A percentile compares a stretch with the other conserved stretches of the same genome.
phyloP scores from a whole-genome alignment of 1,140 invertebrate species.

The Akabosia matsudoensis region DNA sequence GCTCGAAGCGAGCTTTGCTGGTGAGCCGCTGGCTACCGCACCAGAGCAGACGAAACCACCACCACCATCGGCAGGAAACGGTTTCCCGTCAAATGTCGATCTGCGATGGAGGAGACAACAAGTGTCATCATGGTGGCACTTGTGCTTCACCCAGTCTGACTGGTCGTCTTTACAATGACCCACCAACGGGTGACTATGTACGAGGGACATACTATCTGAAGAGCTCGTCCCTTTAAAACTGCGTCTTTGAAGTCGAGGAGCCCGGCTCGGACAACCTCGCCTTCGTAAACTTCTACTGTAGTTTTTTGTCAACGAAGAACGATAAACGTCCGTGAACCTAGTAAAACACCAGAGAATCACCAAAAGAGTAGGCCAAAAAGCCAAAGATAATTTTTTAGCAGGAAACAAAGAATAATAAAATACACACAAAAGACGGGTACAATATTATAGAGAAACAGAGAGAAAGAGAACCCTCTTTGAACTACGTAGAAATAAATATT shows the following conservation, averaged over 20 bases:
- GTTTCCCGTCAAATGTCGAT: not conserved
- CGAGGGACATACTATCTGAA: slow-evolving; percentile 25
- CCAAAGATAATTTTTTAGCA: not conserved
- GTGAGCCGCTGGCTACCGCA: too few species aligned
- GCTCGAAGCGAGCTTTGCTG: too few species aligned
- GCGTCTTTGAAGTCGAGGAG: slow-evolving; percentile 34
- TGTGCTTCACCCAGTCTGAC: not conserved
- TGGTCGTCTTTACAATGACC: not conserved
- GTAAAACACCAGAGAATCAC: slow-evolving; percentile 22
- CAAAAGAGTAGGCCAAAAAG: slow-evolving; percentile 14
- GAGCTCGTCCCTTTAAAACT: slow-evolving; percentile 26
- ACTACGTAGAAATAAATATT: not conserved
- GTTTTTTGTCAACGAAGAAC: not conserved
- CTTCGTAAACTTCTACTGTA: slow-evolving; percentile 25
- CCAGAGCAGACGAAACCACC: too few species aligned
- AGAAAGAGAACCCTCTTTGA: not conserved
- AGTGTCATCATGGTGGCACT: not conserved
- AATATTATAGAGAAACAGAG: not conserved
- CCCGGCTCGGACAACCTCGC: slow-evolving; percentile 25
- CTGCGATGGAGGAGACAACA: not conserved
- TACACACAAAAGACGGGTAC: not conserved
- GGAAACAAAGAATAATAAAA: not conserved
- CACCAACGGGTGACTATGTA: slow-evolving; percentile 16
- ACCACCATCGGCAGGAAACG: not conserved
- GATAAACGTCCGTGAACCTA: slow-evolving; percentile 15